Evolutionary conservation across 2,888 invertebrate genomes (phyloP).

Genomic region (Latheticus oryzae): DNA sequence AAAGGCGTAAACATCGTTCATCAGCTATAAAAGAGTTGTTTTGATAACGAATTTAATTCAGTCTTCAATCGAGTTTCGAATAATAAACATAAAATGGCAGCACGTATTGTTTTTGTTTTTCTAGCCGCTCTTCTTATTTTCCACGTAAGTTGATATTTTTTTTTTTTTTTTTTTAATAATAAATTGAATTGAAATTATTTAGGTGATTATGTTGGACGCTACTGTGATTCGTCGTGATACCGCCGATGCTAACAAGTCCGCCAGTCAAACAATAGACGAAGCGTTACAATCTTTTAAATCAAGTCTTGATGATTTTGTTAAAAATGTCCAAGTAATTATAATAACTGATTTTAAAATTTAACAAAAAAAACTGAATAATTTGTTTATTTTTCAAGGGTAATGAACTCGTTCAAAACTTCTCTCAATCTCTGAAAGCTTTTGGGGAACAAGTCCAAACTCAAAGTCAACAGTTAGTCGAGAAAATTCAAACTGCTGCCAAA

Average conservation of each 20-base stretch:
- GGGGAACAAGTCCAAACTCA: slow-evolving; percentile 50
- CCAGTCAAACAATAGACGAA: slow-evolving; percentile 50
- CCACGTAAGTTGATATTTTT: slow-evolving; percentile 46
- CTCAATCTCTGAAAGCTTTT: slow-evolving; percentile 45
- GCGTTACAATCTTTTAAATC: slow-evolving; percentile 50
- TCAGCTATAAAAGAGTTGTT: slow-evolving; percentile 28
- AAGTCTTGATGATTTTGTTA: slow-evolving; percentile 50
- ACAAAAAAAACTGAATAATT: neutral
- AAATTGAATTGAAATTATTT: slow-evolving; percentile 1
- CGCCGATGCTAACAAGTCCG: slow-evolving; percentile 18
- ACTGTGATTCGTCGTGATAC: slow-evolving; percentile 29
- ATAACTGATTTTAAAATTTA: neutral
- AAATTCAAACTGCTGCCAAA: slow-evolving; percentile 43
- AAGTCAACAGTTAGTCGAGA: slow-evolving; percentile 49
- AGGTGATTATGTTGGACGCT: slow-evolving; percentile 30
- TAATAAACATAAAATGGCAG: slow-evolving; percentile 47
- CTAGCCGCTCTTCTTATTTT: slow-evolving; percentile 45
- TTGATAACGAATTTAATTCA: slow-evolving; percentile 27
- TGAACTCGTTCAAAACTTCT: slow-evolving; percentile 51
- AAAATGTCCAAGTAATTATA: slow-evolving; percentile 54
- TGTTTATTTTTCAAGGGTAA: slow-evolving; percentile 48
- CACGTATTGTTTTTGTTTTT: slow-evolving; percentile 47
- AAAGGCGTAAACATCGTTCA: neutral
- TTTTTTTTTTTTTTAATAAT: too few relatives aligned
- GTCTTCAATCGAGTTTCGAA: slow-evolving; percentile 16